Percentiles rank a stretch among this genome's conserved stretches.
phyloP scores from a whole-genome alignment of 2,888 invertebrate genomes.

The Heterodera filipjevi region DNA sequence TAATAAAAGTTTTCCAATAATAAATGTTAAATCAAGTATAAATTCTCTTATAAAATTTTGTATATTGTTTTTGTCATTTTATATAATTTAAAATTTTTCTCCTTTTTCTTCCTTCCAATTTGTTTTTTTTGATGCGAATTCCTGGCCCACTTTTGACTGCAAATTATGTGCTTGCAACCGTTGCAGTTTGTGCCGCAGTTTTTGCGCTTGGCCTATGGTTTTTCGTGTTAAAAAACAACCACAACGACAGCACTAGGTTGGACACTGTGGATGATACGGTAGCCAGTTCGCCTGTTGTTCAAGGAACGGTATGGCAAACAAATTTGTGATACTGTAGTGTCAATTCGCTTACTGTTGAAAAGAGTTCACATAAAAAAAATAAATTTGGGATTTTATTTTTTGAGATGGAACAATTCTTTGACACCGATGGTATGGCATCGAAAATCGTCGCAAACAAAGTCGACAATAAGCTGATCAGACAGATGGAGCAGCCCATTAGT shows the following conservation, averaged over 20 bases:
- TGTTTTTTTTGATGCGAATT: slow-evolving; percentile 1
- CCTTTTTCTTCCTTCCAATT: neutral
- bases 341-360: no score
- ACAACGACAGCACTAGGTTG: neutral
- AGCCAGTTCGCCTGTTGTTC: no score
- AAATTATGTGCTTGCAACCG: neutral
- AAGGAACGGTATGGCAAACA: no score
- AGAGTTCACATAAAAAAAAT: no score
- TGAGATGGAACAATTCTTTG: neutral
- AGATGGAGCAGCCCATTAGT: neutral
- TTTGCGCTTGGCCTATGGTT: neutral
- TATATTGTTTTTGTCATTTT: no score
- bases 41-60: no score
- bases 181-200: slow-evolving; percentile 1
- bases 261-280: neutral
- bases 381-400: no score
- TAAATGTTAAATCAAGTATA: no score
- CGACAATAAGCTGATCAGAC: neutral
- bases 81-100: neutral
- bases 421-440: neutral
- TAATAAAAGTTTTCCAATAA: no score
- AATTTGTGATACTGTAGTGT: no score
- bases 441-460: neutral
- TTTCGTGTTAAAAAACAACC: neutral
- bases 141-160: neutral